Percentiles rank a stretch among this genome's conserved stretches.
These are phyloP conservation scores for Pipistrellus kuhlii DNA, from an alignment of 2,797 vertebrate genomes.

Conservation along the genomic window DNA sequence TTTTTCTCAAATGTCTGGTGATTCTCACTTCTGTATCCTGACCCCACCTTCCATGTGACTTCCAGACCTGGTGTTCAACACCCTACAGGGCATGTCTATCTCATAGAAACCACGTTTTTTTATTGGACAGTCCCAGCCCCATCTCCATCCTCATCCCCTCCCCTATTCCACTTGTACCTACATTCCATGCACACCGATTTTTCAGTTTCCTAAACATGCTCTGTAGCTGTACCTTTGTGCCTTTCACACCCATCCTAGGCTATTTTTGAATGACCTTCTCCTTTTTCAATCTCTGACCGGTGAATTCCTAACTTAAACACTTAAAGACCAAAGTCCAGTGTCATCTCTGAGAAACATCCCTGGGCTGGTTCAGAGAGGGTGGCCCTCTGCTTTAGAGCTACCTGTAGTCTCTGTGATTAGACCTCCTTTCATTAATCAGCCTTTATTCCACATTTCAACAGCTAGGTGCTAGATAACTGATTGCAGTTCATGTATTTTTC, in stretches of 20 bases:
- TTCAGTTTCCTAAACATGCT: not conserved
- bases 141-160: not conserved
- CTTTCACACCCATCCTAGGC: not conserved
- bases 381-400: not conserved
- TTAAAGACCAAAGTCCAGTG: not conserved
- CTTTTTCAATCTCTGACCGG: not conserved
- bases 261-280: not conserved
- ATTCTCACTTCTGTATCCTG: not conserved
- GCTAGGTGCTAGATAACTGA: not conserved
- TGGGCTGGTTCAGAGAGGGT: not conserved
- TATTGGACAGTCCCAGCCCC: too few relatives aligned
- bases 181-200: not conserved
- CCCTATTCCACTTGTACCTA: accelerated
- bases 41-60: not conserved
- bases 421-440: not conserved
- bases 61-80: not conserved
- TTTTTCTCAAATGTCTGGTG: not conserved
- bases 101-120: not conserved
- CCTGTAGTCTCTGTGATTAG: not conserved
- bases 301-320: not conserved
- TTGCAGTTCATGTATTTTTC: not conserved
- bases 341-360: not conserved
- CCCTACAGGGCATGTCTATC: not conserved
- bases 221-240: not conserved
- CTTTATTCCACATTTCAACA: not conserved